Evolutionary conservation across 2,113 vertebrate species (phyloP), one percentile per base, ranked within the genome.

Genomic region (Tachysurus vachellii): DNA sequence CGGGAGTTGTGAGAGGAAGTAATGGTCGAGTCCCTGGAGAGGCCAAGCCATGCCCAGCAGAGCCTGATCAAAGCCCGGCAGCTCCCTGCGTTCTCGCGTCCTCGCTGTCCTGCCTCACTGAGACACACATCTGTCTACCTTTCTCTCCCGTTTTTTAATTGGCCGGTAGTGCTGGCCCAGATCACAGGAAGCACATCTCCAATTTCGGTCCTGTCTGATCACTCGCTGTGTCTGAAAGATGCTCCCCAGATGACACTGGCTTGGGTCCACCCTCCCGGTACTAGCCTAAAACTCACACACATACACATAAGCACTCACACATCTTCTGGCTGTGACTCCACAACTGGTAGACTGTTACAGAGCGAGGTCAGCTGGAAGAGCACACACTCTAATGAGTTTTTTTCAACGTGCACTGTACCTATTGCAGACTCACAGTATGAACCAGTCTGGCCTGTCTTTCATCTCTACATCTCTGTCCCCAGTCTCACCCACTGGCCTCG

Each of bases 141-240:
- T 93, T 92, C 94, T 91, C 89, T 87, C 91, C 89, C 90, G 11
- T 92, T 87, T 94, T 92, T 89, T 93, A 91, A 93, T 93, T 91
- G 88, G 91, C 91, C 90, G 88, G 88, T 82, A 83, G 47, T 42
- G 17, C 82, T 64, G 88, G 89, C 85, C 88, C 89, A 85, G 89
- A 91, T 89, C 79, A 85, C 85, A 62, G 88, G 79, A 3, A 31
- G 1, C 42, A 89, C 87, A 64, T n/a, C 86, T 88, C 80, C 59
- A 77, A 90, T 76, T 42, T 86, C 80, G 13, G n/a, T 83, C 66
- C 59, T 89, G 89, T 92, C 89, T 87, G 83, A 93, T 91, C 85
- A 59, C n/a, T 79, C 53, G 17, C 53, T 86, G 75, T 88, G 87
- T 87, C 86, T 68, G 59, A 76, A 71, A 84, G 85, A 85, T 80